Conservation (phyloP, 2,113 vertebrate species). For the Nycticebus coucang region DNA sequence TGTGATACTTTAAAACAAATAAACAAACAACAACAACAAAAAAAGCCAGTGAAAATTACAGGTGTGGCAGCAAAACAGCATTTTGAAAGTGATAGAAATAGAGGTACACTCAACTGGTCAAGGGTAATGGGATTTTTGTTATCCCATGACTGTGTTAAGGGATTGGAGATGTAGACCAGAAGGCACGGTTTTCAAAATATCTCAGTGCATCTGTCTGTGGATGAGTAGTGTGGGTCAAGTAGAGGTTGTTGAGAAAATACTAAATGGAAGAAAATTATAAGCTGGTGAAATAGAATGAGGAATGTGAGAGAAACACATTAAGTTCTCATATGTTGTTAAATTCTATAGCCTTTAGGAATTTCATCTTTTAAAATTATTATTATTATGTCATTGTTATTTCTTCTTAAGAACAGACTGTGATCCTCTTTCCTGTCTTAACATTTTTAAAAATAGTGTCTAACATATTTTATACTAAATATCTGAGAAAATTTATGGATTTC, state of each 20-base stretch:
- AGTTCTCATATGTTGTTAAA: background rate
- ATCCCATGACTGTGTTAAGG: background rate
- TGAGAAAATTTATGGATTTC: background rate
- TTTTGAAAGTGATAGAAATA: background rate
- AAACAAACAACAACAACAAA: too few species aligned
- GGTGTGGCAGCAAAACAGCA: background rate
- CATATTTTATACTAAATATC: constrained; percentile 44
- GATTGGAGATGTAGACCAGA: accelerated
- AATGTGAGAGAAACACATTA: background rate
- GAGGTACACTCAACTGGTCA: background rate
- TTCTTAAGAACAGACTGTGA: background rate
- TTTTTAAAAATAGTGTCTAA: constrained; percentile 43
- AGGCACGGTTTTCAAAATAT: background rate
- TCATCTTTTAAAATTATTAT: background rate
- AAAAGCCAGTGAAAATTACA: background rate
- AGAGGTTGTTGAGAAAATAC: background rate
- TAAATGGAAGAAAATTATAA: background rate
- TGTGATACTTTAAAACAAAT: too few species aligned
- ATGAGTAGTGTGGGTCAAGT: background rate
- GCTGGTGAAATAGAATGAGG: background rate
- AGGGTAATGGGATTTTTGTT: background rate
- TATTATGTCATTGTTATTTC: constrained; percentile 31
- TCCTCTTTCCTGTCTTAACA: background rate
- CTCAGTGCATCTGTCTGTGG: background rate
- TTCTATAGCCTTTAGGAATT: background rate